These are phyloP conservation scores for Isichthys henryi DNA, from an alignment of 2,113 vertebrate genomes.

Conservation along the genomic window DNA sequence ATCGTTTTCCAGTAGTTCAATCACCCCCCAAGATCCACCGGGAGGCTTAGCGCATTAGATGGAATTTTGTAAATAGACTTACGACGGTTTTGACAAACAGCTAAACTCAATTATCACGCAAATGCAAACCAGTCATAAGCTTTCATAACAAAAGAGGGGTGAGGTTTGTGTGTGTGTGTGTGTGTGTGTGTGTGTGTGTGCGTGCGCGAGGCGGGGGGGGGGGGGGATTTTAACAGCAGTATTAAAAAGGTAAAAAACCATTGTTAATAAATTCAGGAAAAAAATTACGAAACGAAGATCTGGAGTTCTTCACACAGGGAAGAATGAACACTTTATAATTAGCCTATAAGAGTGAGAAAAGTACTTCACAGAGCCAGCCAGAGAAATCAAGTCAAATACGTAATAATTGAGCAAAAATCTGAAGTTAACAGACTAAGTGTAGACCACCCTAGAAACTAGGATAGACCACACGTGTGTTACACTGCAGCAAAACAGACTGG, in stretches of 20 bases:
- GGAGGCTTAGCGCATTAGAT: slow-evolving; percentile 38
- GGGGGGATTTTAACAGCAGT: neutral
- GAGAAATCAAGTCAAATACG: neutral
- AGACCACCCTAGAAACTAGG: neutral
- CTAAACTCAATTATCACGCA: neutral
- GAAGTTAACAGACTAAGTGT: neutral
- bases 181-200: too few species aligned
- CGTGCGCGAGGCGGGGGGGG: too few species aligned
- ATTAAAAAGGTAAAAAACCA: neutral
- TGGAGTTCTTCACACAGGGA: neutral
- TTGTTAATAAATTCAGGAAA: neutral
- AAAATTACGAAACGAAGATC: neutral
- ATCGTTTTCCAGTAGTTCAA: slow-evolving; percentile 49
- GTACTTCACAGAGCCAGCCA: neutral
- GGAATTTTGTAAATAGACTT: slow-evolving; percentile 42
- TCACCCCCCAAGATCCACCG: slow-evolving; percentile 41
- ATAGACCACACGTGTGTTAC: neutral
- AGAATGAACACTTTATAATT: neutral
- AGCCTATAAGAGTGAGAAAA: neutral
- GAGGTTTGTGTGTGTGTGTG: neutral
- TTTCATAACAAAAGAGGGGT: neutral
- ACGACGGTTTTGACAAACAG: slow-evolving; percentile 15
- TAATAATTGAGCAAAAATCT: neutral
- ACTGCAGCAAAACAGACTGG: neutral
- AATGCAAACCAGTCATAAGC: neutral